Conservation (phyloP, 1,140 invertebrate species). For the Drosophila melanica region DNA sequence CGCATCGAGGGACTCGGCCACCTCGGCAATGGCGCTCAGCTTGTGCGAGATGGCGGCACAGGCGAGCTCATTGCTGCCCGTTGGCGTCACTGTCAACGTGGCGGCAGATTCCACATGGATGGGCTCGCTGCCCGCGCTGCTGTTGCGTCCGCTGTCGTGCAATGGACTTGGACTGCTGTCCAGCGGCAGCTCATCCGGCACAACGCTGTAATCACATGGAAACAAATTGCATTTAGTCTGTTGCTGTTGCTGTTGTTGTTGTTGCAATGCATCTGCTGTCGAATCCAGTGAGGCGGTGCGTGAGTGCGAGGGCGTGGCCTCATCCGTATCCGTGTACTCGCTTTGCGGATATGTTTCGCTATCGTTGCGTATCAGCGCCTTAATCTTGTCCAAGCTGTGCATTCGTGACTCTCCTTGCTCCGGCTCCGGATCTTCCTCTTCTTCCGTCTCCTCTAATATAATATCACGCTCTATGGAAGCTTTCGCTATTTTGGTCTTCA, state of each 20-base stretch:
- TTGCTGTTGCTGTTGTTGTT: not conserved
- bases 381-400: constrained; percentile 66
- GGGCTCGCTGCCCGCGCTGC: constrained; percentile 58
- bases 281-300: constrained; percentile 70
- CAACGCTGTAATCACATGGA: constrained; percentile 69
- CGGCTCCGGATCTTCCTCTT: constrained; percentile 33
- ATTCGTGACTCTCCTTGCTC: not conserved
- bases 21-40: constrained; percentile 87
- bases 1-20: constrained; percentile 88
- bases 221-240: constrained; percentile 29
- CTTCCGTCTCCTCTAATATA: constrained; percentile 47
- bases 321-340: constrained; percentile 60
- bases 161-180: constrained; percentile 67
- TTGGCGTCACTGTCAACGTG: constrained; percentile 58
- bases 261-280: constrained; percentile 22
- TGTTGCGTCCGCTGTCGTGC: constrained; percentile 64
- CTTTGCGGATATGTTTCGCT: constrained; percentile 74
- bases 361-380: constrained; percentile 69
- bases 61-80: constrained; percentile 86
- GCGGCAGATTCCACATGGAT: constrained; percentile 11
- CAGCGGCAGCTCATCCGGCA: constrained; percentile 70
- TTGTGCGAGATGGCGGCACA: constrained; percentile 88
- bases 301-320: constrained; percentile 63
- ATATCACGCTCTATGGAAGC: constrained; percentile 69
- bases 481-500: constrained; percentile 69